Evolutionary conservation across 1,140 invertebrate genomes (phyloP).

Genomic region (Venustaconcha ellipsiformis): DNA sequence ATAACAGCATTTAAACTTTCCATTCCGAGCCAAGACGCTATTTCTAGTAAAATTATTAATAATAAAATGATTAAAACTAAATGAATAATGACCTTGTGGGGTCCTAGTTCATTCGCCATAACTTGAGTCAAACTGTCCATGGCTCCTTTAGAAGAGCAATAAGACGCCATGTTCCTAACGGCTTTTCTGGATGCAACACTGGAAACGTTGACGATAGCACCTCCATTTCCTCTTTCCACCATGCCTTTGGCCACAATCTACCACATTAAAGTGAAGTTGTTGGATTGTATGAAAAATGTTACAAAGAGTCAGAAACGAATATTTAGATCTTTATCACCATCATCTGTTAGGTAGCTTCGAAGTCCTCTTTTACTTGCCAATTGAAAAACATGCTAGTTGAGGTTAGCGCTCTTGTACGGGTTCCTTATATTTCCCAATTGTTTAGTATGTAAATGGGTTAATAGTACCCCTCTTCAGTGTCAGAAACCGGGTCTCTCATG

Average conservation of each 20-base stretch:
- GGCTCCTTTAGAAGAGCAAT: conserved; percentile 77
- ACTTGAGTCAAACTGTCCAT: conserved; percentile 74
- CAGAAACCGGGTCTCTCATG: no score
- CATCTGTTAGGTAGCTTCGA: not conserved
- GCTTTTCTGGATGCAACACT: conserved; percentile 79
- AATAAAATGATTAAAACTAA: no score
- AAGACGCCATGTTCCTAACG: conserved; percentile 80
- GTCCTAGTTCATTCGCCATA: conserved; percentile 88
- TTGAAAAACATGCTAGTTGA: not conserved
- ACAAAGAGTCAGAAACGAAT: not conserved
- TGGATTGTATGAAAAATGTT: not conserved
- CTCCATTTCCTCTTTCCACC: conserved; percentile 75
- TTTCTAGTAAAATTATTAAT: no score
- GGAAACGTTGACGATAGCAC: conserved; percentile 91
- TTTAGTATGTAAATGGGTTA: no score
- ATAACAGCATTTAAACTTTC: no score
- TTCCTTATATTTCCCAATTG: not conserved
- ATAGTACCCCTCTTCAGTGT: no score
- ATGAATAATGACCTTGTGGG: conserved; percentile 58
- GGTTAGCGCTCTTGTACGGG: no score
- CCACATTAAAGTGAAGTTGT: not conserved
- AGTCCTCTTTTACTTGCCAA: not conserved
- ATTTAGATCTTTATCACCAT: not conserved
- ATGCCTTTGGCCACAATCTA: conserved; percentile 76
- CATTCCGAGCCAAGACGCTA: no score